Conservation (phyloP, 2,113 vertebrate genomes). For the Istiophorus platypterus region DNA sequence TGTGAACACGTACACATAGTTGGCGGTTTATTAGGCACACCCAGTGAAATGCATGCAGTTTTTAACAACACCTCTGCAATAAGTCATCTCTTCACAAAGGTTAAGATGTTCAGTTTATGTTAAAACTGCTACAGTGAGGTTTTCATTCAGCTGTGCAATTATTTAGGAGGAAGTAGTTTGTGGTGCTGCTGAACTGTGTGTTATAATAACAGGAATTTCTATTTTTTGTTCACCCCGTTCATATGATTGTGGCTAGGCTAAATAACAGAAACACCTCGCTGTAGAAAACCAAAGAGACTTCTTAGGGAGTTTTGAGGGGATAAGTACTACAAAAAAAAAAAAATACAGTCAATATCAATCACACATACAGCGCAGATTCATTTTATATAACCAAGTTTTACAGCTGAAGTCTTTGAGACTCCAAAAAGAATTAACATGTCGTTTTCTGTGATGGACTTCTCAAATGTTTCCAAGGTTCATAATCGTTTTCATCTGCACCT, state of each 20-base stretch:
- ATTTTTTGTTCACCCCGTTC: not conserved
- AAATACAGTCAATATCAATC: not conserved
- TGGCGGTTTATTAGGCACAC: slow-evolving; percentile 2
- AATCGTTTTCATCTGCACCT: not conserved
- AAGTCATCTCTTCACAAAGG: not conserved
- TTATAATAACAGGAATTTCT: not conserved
- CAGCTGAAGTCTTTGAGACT: not conserved
- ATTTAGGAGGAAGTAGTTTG: not conserved
- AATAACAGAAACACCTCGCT: not conserved
- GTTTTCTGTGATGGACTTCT: not conserved
- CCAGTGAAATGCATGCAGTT: not conserved
- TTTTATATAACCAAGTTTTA: not conserved
- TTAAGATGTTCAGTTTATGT: not conserved
- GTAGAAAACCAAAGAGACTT: not conserved
- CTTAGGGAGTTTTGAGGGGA: not conserved
- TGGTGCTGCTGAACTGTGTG: not conserved
- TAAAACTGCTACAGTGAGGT: not conserved
- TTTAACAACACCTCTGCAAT: not conserved
- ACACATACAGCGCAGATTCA: not conserved
- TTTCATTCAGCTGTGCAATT: not conserved
- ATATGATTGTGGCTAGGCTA: not conserved
- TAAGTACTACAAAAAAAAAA: not conserved
- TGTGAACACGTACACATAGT: not conserved
- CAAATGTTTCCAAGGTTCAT: not conserved
- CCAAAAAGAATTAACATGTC: not conserved